phyloP scores from a whole-genome alignment of 2,113 vertebrate genomes.

The Ptilorrhoa leucosticta region DNA sequence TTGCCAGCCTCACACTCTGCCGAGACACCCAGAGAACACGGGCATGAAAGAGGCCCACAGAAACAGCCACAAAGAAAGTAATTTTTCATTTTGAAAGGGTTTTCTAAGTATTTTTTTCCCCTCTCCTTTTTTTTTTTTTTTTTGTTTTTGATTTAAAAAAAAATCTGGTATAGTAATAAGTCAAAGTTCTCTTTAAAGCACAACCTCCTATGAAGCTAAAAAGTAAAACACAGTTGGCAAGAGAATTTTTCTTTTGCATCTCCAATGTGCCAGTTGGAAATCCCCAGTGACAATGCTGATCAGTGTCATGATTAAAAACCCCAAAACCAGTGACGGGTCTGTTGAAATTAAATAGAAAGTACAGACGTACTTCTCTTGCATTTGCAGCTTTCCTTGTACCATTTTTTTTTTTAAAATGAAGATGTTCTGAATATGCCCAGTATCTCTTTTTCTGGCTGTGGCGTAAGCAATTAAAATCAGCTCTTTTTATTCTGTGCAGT shows the following conservation, averaged over 20 bases:
- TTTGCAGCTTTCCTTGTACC: background rate
- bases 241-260: background rate
- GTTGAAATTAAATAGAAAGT: background rate
- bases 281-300: background rate
- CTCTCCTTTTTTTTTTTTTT: background rate
- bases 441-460: background rate
- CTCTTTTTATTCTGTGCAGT: background rate
- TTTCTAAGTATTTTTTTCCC: background rate
- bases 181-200: background rate
- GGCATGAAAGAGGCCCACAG: background rate
- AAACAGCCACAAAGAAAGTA: background rate
- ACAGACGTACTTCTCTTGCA: background rate
- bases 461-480: background rate
- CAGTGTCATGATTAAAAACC: background rate
- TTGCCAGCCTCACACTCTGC: background rate
- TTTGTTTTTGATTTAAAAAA: background rate
- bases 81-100: background rate
- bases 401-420: background rate
- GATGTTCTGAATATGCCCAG: background rate
- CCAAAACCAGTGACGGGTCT: background rate
- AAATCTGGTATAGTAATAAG: background rate
- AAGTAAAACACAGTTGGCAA: background rate
- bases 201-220: background rate
- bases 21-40: background rate
- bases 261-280: background rate